These are phyloP conservation scores for Gymnarchus niloticus DNA, from an alignment of 2,113 vertebrate genomes.

Conservation along the genomic window DNA sequence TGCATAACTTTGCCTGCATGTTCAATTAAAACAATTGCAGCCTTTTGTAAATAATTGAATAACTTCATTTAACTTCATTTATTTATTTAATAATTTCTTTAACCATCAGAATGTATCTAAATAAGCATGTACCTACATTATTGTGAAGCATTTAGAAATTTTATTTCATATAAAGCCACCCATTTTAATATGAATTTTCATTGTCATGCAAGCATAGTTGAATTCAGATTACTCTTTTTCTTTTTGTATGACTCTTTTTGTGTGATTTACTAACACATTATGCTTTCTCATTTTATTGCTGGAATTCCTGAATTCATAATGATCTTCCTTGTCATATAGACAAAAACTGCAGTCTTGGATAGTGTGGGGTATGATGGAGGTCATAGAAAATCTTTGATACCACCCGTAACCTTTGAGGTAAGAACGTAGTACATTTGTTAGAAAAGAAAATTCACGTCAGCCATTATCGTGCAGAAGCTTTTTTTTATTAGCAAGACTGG, in stretches of 20 bases:
- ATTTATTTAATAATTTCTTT: no score
- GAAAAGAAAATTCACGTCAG: neutral
- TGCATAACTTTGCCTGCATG: neutral
- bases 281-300: neutral
- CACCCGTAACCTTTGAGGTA: conserved; percentile 85
- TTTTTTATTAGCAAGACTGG: no score
- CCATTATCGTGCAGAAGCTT: no score
- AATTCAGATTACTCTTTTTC: neutral
- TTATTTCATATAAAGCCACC: no score
- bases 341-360: conserved; percentile 77
- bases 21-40: no score
- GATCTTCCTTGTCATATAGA: conserved; percentile 57
- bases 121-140: no score
- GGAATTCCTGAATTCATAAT: neutral
- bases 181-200: neutral
- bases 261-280: no score
- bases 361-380: conserved; percentile 69
- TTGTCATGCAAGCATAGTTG: neutral
- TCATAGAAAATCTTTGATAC: conserved; percentile 82
- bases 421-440: conserved; percentile 10
- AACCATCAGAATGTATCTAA: no score
- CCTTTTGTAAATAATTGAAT: no score
- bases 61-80: no score
- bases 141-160: no score
- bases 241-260: no score